Base-by-base conservation (phyloP, 30 jellyfish, hydroid and myxozoan species). In the Cassiopea xamachana region DNA sequence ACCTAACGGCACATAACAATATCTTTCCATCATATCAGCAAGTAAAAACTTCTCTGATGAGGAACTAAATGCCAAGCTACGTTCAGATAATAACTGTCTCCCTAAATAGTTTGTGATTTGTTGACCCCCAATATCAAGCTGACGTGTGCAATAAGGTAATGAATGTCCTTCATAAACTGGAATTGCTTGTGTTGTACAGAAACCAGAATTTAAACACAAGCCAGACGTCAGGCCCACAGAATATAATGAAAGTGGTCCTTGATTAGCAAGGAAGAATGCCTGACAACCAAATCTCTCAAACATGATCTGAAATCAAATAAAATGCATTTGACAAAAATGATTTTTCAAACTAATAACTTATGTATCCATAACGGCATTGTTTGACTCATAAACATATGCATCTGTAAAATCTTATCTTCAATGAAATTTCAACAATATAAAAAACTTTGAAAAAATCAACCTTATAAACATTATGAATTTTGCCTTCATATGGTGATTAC, bases 151-250 rank as follows among this genome's bases (percentile, higher is more conserved):
- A 79, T 87, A 82, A 2, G 97, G 97, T 43, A 96, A 48, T 9
- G 97, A 51, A 82, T 91, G 94, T 15, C 99, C 99, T 73, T 96
- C 99, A 69, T 91, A 96, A 15, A 96, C 94, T 1, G 98, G 97
- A 19, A 77, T 89, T 5, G 97, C 81, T 86, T 96, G 98, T n/a
- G 99, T 96, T 48, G 90, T 79, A 3, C 90, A 83, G 81, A 69
- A 96, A 16, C 99, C 99, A 27, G 94, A 79, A 75, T 83, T 96
- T 82, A 96, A 47, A 85, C 99, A 91, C 45, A 96, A 44, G 2
- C 99, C 99, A 55, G 97, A 78, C 82, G 90, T 85, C 60, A 96
- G 85, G 62, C 99, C 99, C 97, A 91, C 84, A 19, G 99, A 96
- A 75, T 89, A 89, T 73, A 96, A 68, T 6, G 99, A 91, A 18